Conservation (phyloP, 1,140 invertebrate genomes). For the Panagrolaimus sp. region DNA sequence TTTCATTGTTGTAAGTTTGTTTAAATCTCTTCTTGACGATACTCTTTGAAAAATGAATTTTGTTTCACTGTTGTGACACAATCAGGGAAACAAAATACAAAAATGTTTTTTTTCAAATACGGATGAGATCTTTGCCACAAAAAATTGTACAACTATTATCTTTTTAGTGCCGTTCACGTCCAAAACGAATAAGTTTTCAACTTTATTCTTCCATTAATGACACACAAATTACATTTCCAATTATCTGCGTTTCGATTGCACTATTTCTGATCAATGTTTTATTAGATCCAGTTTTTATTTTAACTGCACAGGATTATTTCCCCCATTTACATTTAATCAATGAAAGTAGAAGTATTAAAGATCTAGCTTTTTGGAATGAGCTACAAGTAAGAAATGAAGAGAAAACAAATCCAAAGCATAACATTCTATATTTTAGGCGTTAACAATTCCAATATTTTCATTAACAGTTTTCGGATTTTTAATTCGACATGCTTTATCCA, state of each 20-base stretch:
- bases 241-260: not conserved
- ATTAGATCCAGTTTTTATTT: not conserved
- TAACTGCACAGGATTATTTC: not conserved
- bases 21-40: too few species aligned
- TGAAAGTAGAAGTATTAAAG: not conserved
- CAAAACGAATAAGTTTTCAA: not conserved
- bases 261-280: slow-evolving; percentile 8
- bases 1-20: not conserved
- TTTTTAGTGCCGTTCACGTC: not conserved
- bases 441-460: not conserved
- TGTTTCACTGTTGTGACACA: too few species aligned
- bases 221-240: slow-evolving; percentile 8
- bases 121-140: too few species aligned
- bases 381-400: not conserved
- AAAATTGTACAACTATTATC: too few species aligned
- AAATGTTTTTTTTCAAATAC: too few species aligned
- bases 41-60: too few species aligned
- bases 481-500: not conserved
- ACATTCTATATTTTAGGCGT: not conserved
- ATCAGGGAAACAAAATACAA: too few species aligned
- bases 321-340: not conserved
- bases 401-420: too few species aligned
- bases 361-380: slow-evolving; percentile 1
- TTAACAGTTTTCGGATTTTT: not conserved
- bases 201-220: not conserved